Evolutionary conservation across 2,797 vertebrate genomes (phyloP), one percentile per base, ranked within the genome.

Genomic region (Lepilemur ruficaudatus): DNA sequence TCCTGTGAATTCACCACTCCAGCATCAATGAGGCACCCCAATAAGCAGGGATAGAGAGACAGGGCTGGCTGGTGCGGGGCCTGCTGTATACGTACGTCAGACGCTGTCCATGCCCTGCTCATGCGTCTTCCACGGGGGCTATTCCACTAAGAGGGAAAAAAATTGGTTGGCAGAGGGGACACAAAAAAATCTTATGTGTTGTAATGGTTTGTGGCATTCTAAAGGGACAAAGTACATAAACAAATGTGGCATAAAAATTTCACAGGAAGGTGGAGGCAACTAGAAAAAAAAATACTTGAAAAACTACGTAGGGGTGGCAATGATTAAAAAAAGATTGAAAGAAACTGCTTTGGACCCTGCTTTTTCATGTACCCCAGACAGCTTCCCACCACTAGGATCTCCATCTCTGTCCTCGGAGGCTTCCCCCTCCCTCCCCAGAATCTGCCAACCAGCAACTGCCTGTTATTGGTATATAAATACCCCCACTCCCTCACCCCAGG

Each of bases 401-500:
- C 3, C 2, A 4, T 18, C 35, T 76, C 63, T 93, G 50, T 20
- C 59, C 32, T 17, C 4, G 2, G 38, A 65, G 57, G 25, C 14
- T 15, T n/a, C 4, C 1, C 17, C 5, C 4, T 15, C 0, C 14
- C 4, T 70, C 57, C 41, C 32, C 22, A 43, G 50, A 23, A 50
- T 22, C 50, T 69, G 75, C 23, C 61, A 20, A 4, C 18, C 35
- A 32, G 35, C 25, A 28, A 14, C 22, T 35, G 48, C 17, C 13
- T 2, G 28, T 15, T 5, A 6, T 2, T 46, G 55, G 88, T 23
- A 12, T 50, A 4, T 41, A 35, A 41, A 14, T 0, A 13, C 0
- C 20, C 15, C 17, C 15, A 17, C 18, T 46, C 23, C 48, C 9
- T 22, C 7, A 0, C 9, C 25, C 63, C n/a, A 0, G 0, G 67